A percentile compares a stretch with the other conserved stretches of the same genome.
These are phyloP conservation scores for Galaxias olidus DNA, from an alignment of 2,797 vertebrate genomes.

Conservation along the genomic window DNA sequence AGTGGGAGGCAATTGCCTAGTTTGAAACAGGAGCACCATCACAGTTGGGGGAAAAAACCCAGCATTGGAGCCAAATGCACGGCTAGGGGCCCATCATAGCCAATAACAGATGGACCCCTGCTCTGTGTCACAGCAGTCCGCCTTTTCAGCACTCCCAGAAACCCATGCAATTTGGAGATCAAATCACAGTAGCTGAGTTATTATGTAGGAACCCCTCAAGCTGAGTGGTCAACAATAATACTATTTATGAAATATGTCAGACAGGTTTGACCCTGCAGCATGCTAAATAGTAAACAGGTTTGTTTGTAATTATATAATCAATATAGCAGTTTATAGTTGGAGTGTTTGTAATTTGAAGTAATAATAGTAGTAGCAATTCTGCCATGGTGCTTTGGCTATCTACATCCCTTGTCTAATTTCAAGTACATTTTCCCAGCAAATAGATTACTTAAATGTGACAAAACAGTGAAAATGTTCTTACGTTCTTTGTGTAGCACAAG, in stretches of 20 bases:
- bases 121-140: not conserved
- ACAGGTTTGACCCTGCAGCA: too few species aligned
- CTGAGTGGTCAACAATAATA: not conserved
- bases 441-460: not conserved
- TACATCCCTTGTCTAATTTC: too few species aligned
- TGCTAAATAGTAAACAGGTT: too few species aligned
- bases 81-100: slow-evolving; percentile 5
- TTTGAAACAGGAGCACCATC: slow-evolving; percentile 13
- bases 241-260: not conserved
- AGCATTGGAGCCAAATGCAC: not conserved
- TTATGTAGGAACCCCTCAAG: slow-evolving; percentile 12
- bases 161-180: slow-evolving; percentile 8
- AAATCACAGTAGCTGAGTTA: slow-evolving; percentile 21
- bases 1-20: slow-evolving; percentile 14
- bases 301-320: too few species aligned
- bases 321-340: too few species aligned
- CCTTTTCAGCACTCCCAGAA: not conserved
- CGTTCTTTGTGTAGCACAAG: not conserved
- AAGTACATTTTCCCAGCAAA: not conserved
- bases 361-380: too few species aligned
- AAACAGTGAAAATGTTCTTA: not conserved
- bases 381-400: too few species aligned
- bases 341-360: too few species aligned
- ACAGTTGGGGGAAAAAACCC: not conserved
- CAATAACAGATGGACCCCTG: slow-evolving; percentile 5